These are phyloP conservation scores for Garra rufa DNA, from an alignment of 2,113 vertebrate genomes.

Conservation along the genomic window DNA sequence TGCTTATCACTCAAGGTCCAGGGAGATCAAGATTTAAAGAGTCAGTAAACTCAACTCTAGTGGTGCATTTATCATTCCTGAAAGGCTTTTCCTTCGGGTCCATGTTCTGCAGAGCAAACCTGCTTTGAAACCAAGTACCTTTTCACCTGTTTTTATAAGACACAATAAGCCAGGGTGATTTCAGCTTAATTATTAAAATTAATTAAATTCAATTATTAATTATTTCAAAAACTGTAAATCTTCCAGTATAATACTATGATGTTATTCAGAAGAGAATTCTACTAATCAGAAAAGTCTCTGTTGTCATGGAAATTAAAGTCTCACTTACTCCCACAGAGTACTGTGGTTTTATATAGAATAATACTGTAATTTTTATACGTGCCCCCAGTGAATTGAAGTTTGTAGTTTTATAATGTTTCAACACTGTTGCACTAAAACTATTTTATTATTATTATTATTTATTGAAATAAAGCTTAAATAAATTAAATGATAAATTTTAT, in stretches of 20 bases:
- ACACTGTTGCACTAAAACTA: too few relatives aligned
- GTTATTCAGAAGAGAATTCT: background rate
- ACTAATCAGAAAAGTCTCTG: background rate
- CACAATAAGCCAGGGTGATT: background rate
- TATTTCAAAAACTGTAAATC: background rate
- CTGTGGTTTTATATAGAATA: too few relatives aligned
- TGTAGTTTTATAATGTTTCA: too few relatives aligned
- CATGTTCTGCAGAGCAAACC: background rate
- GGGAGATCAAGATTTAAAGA: constrained; percentile 44
- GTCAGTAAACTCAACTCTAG: background rate
- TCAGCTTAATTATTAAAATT: background rate
- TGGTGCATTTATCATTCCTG: constrained; percentile 19
- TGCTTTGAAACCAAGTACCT: background rate
- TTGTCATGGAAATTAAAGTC: background rate
- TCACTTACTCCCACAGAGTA: too few relatives aligned
- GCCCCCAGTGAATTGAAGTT: too few relatives aligned
- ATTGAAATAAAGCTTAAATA: too few relatives aligned
- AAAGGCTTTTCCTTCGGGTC: background rate
- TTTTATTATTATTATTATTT: too few relatives aligned
- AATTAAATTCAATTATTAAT: background rate
- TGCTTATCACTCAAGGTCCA: constrained; percentile 22
- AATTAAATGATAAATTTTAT: too few relatives aligned
- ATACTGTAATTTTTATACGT: too few relatives aligned
- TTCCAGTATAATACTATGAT: background rate
- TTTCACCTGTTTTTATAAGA: background rate